Percentiles rank a stretch among this genome's conserved stretches.
phyloP scores from a whole-genome alignment of 30 jellyfish, hydroid and myxozoan genomes.

The Hydractinia echinata region DNA sequence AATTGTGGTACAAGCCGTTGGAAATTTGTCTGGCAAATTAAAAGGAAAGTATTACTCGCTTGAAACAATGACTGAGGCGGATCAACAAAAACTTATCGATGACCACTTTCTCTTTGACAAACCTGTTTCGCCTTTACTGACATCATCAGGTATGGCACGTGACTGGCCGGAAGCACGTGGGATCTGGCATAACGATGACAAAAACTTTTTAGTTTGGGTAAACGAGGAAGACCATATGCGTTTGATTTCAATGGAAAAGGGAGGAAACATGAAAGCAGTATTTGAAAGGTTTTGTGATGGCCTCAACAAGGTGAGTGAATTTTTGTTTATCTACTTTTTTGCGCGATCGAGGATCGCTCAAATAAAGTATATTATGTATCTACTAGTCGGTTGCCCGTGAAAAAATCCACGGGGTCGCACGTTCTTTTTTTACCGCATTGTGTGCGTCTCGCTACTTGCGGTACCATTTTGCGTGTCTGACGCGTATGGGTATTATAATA shows the following conservation, averaged over 20 bases:
- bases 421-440: too few species aligned
- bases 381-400: too few species aligned
- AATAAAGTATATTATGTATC: too few species aligned
- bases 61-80: slow-evolving; percentile 51
- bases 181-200: slow-evolving; percentile 63
- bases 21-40: neutral
- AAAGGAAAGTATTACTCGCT: slow-evolving; percentile 57
- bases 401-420: too few species aligned
- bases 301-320: slow-evolving; percentile 29
- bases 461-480: too few species aligned
- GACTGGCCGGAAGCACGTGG: slow-evolving; percentile 95
- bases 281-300: slow-evolving; percentile 67
- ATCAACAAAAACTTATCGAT: slow-evolving; percentile 57
- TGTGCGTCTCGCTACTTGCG: too few species aligned
- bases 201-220: slow-evolving; percentile 76
- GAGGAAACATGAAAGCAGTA: slow-evolving; percentile 84
- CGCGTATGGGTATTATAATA: too few species aligned
- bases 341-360: too few species aligned
- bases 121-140: slow-evolving; percentile 80
- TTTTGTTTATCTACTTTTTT: too few species aligned
- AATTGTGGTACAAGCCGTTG: neutral
- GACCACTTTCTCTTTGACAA: slow-evolving; percentile 43
- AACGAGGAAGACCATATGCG: slow-evolving; percentile 88
- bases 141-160: slow-evolving; percentile 87
- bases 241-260: slow-evolving; percentile 81